These are phyloP conservation scores for Propithecus deckenii DNA, from an alignment of 2,797 vertebrate genomes.

Conservation along the genomic window DNA sequence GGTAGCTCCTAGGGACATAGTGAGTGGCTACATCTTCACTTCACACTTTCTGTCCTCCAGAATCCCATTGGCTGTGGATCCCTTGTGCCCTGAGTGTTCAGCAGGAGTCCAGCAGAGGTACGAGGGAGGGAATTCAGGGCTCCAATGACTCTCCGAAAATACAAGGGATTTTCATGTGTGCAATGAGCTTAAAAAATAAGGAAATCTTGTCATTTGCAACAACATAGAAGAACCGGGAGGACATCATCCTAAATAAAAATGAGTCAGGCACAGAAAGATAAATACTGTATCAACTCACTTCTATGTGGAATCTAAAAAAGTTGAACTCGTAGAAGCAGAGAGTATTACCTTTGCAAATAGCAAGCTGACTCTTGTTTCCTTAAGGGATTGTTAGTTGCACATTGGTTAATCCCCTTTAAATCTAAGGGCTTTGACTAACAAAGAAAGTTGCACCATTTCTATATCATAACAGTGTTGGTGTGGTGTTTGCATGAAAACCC, in stretches of 20 bases:
- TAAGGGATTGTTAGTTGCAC: not conserved
- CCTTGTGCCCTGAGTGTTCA: accelerated
- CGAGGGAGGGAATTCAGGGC: accelerated
- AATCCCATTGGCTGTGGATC: not conserved
- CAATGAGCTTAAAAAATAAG: not conserved
- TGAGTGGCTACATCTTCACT: accelerated
- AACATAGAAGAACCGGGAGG: not conserved
- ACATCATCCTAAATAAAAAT: not conserved
- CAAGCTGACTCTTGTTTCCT: not conserved
- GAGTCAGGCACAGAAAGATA: not conserved
- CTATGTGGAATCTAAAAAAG: not conserved
- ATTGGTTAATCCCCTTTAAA: not conserved
- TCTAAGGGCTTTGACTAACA: too few relatives aligned
- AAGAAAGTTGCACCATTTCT: not conserved
- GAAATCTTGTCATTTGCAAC: not conserved
- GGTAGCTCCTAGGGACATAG: too few relatives aligned
- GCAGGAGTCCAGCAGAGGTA: accelerated
- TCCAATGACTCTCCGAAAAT: not conserved
- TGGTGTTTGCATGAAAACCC: not conserved
- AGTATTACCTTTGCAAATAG: not conserved
- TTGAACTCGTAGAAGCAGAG: not conserved
- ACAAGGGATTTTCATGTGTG: accelerated
- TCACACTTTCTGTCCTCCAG: not conserved
- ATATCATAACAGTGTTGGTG: not conserved
- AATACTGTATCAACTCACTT: not conserved